phyloP scores from a whole-genome alignment of 2,113 vertebrate species.

The Cheirogaleus medius region DNA sequence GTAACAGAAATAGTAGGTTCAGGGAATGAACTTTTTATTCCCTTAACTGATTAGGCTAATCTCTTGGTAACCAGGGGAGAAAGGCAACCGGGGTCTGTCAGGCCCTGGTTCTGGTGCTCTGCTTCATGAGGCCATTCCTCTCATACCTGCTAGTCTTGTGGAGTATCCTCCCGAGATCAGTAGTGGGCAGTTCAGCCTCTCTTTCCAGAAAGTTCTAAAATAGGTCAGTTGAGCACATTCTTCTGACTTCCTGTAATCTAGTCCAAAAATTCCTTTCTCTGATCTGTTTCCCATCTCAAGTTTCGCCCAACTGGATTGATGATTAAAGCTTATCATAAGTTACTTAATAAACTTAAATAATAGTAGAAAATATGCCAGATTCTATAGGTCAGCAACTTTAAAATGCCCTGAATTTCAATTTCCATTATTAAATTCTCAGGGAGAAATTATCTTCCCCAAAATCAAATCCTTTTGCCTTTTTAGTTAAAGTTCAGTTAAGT shows the following conservation, averaged over 20 bases:
- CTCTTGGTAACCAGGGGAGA: neutral
- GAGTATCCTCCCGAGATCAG: neutral
- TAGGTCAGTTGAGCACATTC: neutral
- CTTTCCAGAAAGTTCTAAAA: neutral
- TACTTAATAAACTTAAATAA: neutral
- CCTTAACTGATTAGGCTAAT: neutral
- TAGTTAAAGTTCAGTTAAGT: neutral
- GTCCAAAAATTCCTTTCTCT: neutral
- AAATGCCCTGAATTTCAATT: neutral
- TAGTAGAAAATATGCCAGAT: neutral
- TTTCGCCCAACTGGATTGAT: neutral
- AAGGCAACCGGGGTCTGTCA: neutral
- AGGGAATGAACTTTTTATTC: neutral
- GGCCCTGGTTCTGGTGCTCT: accelerated
- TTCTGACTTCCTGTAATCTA: neutral
- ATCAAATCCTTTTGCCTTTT: neutral
- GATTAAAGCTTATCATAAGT: neutral
- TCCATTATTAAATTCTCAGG: neutral
- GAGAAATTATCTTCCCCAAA: neutral
- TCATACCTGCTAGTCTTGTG: accelerated
- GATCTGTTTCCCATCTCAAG: neutral
- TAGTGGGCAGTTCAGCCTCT: neutral
- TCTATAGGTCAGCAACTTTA: neutral
- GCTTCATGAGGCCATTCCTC: too few species aligned
- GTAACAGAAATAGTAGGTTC: neutral